Percentiles rank a stretch among this genome's conserved stretches.
phyloP scores from a whole-genome alignment of 2,113 vertebrate genomes.

The Turnix velox region DNA sequence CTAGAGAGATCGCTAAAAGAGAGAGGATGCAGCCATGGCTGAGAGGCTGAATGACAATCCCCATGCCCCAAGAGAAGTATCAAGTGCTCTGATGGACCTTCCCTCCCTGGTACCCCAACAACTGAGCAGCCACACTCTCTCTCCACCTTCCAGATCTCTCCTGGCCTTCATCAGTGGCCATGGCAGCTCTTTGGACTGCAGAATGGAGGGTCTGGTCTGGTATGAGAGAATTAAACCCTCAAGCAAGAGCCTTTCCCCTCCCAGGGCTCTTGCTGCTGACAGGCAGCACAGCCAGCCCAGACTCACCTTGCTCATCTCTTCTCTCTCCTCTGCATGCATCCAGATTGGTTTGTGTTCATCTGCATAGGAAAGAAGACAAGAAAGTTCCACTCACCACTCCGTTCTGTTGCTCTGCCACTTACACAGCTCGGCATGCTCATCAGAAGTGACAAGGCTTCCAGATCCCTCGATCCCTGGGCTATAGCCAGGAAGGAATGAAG shows the following conservation, averaged over 20 bases:
- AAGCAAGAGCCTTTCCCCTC: neutral
- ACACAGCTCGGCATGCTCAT: neutral
- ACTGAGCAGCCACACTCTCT: neutral
- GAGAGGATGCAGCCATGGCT: neutral
- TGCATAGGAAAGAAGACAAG: constrained; percentile 66
- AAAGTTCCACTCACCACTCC: neutral
- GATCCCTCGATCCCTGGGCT: neutral
- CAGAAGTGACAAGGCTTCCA: neutral
- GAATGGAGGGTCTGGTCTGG: neutral
- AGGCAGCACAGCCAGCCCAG: neutral
- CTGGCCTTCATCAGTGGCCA: neutral
- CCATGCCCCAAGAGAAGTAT: neutral
- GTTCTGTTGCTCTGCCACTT: neutral
- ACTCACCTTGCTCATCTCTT: constrained; percentile 96
- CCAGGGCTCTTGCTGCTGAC: neutral
- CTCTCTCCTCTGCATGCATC: constrained; percentile 96
- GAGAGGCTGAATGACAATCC: neutral
- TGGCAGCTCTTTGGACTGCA: neutral
- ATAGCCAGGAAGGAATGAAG: neutral
- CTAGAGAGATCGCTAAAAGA: constrained; percentile 11
- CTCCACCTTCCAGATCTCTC: neutral
- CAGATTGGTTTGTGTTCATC: constrained; percentile 97
- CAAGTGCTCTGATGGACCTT: neutral
- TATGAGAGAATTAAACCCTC: neutral
- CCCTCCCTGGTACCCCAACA: neutral